phyloP scores from a whole-genome alignment of 1,140 invertebrate species.

The Contarinia nasturtii region DNA sequence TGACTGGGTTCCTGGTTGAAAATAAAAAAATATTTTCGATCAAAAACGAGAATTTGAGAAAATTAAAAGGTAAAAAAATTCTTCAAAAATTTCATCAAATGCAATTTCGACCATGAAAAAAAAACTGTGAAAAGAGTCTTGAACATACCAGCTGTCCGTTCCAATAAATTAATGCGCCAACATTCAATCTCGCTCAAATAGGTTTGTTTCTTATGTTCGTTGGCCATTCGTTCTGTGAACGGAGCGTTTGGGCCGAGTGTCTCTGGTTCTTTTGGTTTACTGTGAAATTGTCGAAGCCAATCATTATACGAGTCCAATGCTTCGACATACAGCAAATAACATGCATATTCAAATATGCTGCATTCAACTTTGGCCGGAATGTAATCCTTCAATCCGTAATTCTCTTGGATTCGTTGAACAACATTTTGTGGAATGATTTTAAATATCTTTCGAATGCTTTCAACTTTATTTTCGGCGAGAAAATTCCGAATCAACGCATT shows the following conservation, averaged over 20 bases:
- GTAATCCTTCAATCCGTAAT: slow-evolving; percentile 33
- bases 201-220: slow-evolving; percentile 62
- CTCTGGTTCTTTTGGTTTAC: slow-evolving; percentile 46
- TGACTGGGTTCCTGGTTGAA: slow-evolving; percentile 50
- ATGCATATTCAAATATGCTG: slow-evolving; percentile 52
- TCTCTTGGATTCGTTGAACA: slow-evolving; percentile 34
- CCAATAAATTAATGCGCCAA: slow-evolving; percentile 48
- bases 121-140: too few species aligned
- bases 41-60: not conserved
- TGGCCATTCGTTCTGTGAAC: slow-evolving; percentile 74
- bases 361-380: slow-evolving; percentile 29
- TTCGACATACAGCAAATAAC: slow-evolving; percentile 59
- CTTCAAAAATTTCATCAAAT: too few species aligned
- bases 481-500: slow-evolving; percentile 80
- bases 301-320: slow-evolving; percentile 72
- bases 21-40: slow-evolving; percentile 8
- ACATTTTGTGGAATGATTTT: slow-evolving; percentile 45
- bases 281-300: slow-evolving; percentile 72
- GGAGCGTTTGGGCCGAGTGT: slow-evolving; percentile 35
- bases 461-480: slow-evolving; percentile 40
- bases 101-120: too few species aligned
- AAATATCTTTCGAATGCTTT: slow-evolving; percentile 47
- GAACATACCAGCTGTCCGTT: slow-evolving; percentile 39
- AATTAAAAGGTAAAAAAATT: slow-evolving; percentile 10
- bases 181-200: slow-evolving; percentile 54